Conservation (phyloP, 2,888 invertebrate species). For the Leucophenga montana region DNA sequence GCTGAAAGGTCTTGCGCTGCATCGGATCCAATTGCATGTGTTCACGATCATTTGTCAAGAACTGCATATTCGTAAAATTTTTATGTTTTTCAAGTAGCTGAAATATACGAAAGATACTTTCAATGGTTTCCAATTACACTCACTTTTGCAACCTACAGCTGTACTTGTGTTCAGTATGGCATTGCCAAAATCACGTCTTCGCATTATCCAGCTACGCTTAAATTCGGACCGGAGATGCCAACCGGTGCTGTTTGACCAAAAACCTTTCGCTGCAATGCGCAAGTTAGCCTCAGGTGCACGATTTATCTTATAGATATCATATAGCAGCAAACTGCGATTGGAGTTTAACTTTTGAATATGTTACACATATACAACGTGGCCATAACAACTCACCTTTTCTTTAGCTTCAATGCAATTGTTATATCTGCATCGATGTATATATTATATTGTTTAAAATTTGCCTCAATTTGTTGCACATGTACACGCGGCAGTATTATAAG, state of each 20-base stretch:
- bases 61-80: constrained; percentile 41
- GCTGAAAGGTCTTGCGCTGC: constrained; percentile 67
- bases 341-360: constrained; percentile 21
- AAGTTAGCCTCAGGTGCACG: constrained; percentile 43
- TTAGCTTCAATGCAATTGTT: constrained; percentile 56
- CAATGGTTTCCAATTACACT: neutral
- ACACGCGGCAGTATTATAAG: constrained; percentile 47
- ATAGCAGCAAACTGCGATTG: constrained; percentile 50
- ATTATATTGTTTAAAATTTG: constrained; percentile 18
- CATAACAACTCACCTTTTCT: constrained; percentile 38
- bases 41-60: constrained; percentile 49
- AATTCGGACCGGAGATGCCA: constrained; percentile 45
- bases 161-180: constrained; percentile 54
- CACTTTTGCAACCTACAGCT: constrained; percentile 42
- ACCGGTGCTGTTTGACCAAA: constrained; percentile 55
- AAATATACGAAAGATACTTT: constrained; percentile 6
- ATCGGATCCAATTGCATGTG: constrained; percentile 63
- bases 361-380: neutral
- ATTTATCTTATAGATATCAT: constrained; percentile 64
- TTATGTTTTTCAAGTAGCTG: constrained; percentile 59
- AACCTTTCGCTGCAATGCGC: constrained; percentile 55
- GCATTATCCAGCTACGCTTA: constrained; percentile 47
- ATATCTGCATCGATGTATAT: constrained; percentile 67
- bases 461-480: neutral
- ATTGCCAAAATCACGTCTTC: constrained; percentile 60